A percentile compares a stretch with the other conserved stretches of the same genome.
These are phyloP conservation scores for Colistium nudipinnis DNA, from an alignment of 2,113 vertebrate species.

Conservation along the genomic window DNA sequence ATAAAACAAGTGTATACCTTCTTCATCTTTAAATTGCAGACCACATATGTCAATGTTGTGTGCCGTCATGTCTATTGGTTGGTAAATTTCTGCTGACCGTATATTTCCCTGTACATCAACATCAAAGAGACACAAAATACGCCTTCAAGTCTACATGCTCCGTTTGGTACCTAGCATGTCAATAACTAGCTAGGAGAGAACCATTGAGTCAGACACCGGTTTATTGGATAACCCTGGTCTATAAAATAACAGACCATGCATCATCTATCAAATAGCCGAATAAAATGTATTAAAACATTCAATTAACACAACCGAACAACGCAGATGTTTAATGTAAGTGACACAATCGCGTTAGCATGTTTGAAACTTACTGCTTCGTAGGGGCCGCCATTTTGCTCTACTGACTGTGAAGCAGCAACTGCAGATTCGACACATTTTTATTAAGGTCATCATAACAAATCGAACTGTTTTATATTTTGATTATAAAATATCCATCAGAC, in stretches of 20 bases:
- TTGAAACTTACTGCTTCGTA: constrained; percentile 72
- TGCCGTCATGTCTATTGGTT: too few relatives aligned
- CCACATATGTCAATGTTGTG: too few relatives aligned
- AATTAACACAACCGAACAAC: neutral
- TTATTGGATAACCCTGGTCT: neutral
- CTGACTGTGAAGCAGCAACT: neutral
- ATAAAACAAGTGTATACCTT: too few relatives aligned
- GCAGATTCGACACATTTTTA: constrained; percentile 66
- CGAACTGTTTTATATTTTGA: neutral
- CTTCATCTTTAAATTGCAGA: too few relatives aligned
- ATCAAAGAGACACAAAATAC: too few relatives aligned
- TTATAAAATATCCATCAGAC: neutral
- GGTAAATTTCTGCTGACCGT: too few relatives aligned
- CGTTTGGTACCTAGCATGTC: neutral
- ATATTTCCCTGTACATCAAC: too few relatives aligned
- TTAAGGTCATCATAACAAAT: accelerated
- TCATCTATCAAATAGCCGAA: too few relatives aligned
- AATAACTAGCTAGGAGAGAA: constrained; percentile 3
- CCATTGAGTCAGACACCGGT: neutral
- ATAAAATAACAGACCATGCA: neutral
- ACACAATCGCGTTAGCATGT: constrained; percentile 26
- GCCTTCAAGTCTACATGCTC: too few relatives aligned
- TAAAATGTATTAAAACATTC: too few relatives aligned
- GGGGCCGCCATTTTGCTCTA: constrained; percentile 73
- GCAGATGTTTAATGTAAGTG: too few relatives aligned